These are phyloP conservation scores for Cricetomys ansorgei DNA, from an alignment of 2,113 vertebrate genomes.

Conservation along the genomic window DNA sequence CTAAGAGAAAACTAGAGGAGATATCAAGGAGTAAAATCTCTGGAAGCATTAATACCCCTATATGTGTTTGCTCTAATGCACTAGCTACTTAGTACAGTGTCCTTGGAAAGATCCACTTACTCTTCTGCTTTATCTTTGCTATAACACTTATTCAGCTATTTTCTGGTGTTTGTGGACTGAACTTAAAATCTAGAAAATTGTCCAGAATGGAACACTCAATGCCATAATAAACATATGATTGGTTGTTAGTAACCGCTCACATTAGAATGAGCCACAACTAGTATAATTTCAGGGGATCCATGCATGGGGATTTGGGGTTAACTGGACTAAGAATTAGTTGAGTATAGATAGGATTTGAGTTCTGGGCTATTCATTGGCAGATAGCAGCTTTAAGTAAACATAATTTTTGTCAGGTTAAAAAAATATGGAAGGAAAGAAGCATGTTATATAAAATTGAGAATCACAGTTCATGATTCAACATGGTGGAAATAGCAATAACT, in stretches of 20 bases:
- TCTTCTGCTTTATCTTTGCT: conserved; percentile 7
- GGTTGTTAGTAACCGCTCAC: background rate
- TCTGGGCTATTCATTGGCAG: background rate
- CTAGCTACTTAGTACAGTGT: background rate
- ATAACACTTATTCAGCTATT: conserved; percentile 11
- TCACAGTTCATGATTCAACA: background rate
- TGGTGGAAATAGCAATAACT: background rate
- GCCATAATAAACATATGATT: background rate
- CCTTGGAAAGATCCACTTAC: background rate
- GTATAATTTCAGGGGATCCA: background rate
- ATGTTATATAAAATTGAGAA: background rate
- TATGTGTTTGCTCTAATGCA: background rate
- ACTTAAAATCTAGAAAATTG: background rate
- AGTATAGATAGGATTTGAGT: background rate
- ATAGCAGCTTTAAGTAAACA: conserved; percentile 7
- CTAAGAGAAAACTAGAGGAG: background rate
- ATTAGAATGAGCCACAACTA: background rate
- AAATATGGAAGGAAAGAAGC: background rate
- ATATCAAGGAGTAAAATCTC: background rate
- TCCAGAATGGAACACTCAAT: background rate
- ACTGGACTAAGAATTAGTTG: background rate
- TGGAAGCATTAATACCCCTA: background rate
- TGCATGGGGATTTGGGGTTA: background rate
- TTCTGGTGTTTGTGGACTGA: background rate
- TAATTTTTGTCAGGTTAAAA: too few relatives aligned